Evolutionary conservation across 2,113 vertebrate genomes (phyloP).

Genomic region (Eubucco bourcierii): DNA sequence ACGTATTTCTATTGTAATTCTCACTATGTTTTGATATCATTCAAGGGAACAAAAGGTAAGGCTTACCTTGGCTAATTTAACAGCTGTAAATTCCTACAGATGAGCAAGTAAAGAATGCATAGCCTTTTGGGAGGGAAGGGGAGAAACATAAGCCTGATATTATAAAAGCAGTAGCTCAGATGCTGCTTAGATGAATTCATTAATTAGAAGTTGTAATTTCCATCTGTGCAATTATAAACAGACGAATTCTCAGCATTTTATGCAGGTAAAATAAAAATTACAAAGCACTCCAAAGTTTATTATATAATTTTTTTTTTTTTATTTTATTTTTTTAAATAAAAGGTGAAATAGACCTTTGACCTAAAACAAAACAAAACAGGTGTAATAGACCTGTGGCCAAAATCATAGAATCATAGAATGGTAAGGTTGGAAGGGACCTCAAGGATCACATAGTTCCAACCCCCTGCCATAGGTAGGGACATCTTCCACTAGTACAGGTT

Average conservation of each 20-base stretch:
- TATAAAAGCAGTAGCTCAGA: slow-evolving; percentile 27
- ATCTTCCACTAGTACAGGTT: too few species aligned
- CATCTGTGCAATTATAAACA: not conserved
- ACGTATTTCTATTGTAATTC: slow-evolving; percentile 50
- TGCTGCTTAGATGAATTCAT: slow-evolving; percentile 1
- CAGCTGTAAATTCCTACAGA: slow-evolving; percentile 62
- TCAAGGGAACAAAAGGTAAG: slow-evolving; percentile 54
- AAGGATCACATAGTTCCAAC: too few species aligned
- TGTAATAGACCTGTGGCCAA: not conserved
- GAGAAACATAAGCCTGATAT: not conserved
- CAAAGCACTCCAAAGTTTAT: not conserved
- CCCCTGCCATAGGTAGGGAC: too few species aligned
- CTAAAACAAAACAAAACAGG: not conserved
- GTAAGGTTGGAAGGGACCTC: too few species aligned
- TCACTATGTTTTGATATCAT: slow-evolving; percentile 48
- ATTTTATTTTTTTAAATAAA: not conserved
- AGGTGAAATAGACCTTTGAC: not conserved
- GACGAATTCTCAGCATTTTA: not conserved
- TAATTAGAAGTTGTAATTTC: not conserved
- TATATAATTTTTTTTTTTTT: not conserved
- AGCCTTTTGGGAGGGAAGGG: not conserved
- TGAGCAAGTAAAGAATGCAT: slow-evolving; percentile 1
- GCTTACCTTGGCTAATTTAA: slow-evolving; percentile 43
- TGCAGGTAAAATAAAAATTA: not conserved
- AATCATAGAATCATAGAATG: too few species aligned